A percentile compares a stretch with the other conserved stretches of the same genome.
These are phyloP conservation scores for Gibbula magus DNA, from an alignment of 2,888 invertebrate species.

Conservation along the genomic window DNA sequence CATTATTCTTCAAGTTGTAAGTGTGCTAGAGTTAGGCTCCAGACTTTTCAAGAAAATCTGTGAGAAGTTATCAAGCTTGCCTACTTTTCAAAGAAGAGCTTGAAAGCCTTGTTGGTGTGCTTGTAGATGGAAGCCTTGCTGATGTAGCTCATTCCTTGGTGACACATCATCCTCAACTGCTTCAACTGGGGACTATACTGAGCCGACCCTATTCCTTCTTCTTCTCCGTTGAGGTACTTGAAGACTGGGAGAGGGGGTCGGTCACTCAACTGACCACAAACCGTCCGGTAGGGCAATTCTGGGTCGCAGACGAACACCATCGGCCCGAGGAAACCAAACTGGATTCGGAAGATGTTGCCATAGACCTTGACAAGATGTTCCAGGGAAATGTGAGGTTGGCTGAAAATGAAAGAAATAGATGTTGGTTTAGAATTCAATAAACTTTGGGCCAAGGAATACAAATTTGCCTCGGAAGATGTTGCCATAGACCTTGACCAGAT, in stretches of 20 bases:
- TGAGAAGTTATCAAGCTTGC: background rate
- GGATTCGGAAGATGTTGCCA: background rate
- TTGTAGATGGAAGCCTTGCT: background rate
- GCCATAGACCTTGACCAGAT: background rate
- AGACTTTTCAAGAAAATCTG: too few relatives aligned
- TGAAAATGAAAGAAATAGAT: background rate
- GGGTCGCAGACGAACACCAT: background rate
- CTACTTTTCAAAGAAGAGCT: conserved; percentile 32
- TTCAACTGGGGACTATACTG: conserved; percentile 41
- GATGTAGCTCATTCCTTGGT: conserved; percentile 37
- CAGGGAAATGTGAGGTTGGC: background rate
- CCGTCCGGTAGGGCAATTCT: background rate
- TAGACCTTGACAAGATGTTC: background rate
- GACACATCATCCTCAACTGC: conserved; percentile 35
- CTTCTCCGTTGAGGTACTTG: conserved; percentile 39
- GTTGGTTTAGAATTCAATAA: too few relatives aligned
- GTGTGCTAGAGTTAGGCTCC: too few relatives aligned
- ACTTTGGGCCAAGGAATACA: too few relatives aligned
- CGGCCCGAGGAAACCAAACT: background rate
- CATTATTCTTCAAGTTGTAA: too few relatives aligned
- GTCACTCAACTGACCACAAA: conserved; percentile 30
- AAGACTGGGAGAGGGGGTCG: conserved; percentile 42
- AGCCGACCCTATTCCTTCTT: conserved; percentile 48
- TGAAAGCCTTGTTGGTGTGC: conserved; percentile 26
- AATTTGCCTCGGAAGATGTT: too few relatives aligned